Base-by-base conservation (phyloP, 1,140 invertebrate species). In the Hylyphantes graminicola region DNA sequence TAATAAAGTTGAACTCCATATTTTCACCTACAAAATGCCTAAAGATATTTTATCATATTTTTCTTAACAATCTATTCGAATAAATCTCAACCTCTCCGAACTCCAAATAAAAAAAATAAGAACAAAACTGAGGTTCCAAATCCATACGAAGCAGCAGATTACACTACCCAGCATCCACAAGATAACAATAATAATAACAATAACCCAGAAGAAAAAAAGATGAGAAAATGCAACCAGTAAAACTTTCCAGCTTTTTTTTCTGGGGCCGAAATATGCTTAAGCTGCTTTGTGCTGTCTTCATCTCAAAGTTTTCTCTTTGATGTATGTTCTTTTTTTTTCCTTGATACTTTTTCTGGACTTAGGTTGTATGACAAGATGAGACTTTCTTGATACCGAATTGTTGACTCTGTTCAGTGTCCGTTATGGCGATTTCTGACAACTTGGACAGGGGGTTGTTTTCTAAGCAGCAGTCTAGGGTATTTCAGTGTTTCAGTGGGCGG, bases 211-310 rank as follows among this genome's bases (percentile, higher is more conserved):
- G 17, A 8, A 51, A 65, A 55, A 55, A 65, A 78, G 13, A 15
- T 15, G 55, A 57, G 11, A 51, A 51, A 17, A n/a, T 35, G 21
- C 13, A 67, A 67, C n/a, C 19, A 50, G 19, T 21, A 63, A 63
- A 61, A 48, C 9, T 17, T 19, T 54, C 9, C 35, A 17, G n/a
- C 35, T 78, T 78, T 65, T 51, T 74, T 78, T 78, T 77, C 15
- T 61, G 63, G 12, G n/a, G 63, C 9, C 51, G 59, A 78, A 54
- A 65, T 67, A 64, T 78, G 50, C 76, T 78, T 78, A 78, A 78
- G 76, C 76, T 48, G 63, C n/a, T 78, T 78, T 78, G 55, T 78
- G 63, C 76, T 48, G 75, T 65, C 75, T 76, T 76, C 74, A 76
- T 76, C 75, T 67, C n/a, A 9, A n/a, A 8, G 21, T 70, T 35